Base-by-base conservation (phyloP, 2,888 invertebrate species). In the Lepidocyrtinus sp. region DNA sequence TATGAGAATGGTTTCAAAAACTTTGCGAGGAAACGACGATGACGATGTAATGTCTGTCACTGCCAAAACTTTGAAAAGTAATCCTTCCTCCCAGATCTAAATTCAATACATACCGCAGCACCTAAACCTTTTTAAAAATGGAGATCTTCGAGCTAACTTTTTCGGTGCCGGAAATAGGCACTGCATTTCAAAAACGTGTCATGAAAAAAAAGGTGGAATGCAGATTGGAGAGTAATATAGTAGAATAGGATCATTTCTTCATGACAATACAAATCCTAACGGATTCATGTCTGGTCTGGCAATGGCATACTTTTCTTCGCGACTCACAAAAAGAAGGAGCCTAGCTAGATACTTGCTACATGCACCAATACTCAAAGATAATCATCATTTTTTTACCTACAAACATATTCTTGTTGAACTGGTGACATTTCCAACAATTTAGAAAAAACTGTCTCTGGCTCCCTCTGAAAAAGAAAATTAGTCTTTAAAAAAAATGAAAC, bases 31-130 rank as follows among this genome's bases (percentile, higher is more conserved):
- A 12, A 55, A 55, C 2, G 67, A 67, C n/a, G 46, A 67, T 69
- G 69, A 69, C 50, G 69, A 50, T 45, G 55, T 17, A n/a, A 46
- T 69, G 69, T 69, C 69, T 69, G 55, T 69, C 69, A 69, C 69
- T 69, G 69, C 69, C 69, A 69, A 63, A 19, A 55, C 55, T 55
- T 55, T 55, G 55, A 55, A 55, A 55, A 55, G 55, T 55, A 55
- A 55, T 55, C 55, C 17, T 55, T 55, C 17, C 17, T n/a, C 55
- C 55, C 2, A n/a, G n/a, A n/a, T n/a, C n/a, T n/a, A n/a, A 5
- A 55, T 55, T 17, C 55, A 55, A 55, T 55, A 55, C n/a, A n/a
- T 17, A n/a, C 55, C n/a, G 7, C 36, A 36, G n/a, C n/a, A n/a
- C n/a, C n/a, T n/a, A n/a, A 36, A 12, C 36, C 36, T 36, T 36